phyloP scores from a whole-genome alignment of 2,113 vertebrate genomes.

The Zeus faber region DNA sequence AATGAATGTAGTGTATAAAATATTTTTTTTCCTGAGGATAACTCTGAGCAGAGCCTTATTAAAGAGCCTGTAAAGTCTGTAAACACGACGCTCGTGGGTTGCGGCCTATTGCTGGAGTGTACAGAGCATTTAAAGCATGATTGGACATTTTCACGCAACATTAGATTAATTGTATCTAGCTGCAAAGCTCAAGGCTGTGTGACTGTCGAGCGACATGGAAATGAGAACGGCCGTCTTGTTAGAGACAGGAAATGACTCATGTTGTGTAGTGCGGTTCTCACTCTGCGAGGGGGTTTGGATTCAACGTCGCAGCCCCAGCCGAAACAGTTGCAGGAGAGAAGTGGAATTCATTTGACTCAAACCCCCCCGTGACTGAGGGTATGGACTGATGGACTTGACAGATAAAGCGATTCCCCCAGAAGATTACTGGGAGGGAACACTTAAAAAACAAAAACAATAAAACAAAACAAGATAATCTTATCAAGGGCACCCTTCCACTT shows the following conservation, averaged over 20 bases:
- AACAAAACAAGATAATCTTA: too few relatives aligned
- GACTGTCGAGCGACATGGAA: conserved; percentile 22
- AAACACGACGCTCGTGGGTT: conserved; percentile 46
- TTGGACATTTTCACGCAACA: conserved; percentile 54
- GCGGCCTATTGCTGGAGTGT: conserved; percentile 30
- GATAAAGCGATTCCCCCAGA: too few relatives aligned
- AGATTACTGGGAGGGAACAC: too few relatives aligned
- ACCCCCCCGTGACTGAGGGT: too few relatives aligned
- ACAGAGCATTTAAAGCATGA: conserved; percentile 61
- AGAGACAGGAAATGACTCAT: conserved; percentile 20
- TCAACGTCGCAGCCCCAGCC: too few relatives aligned
- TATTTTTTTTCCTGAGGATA: conserved; percentile 33
- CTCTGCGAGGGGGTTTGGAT: not conserved
- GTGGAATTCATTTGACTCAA: too few relatives aligned
- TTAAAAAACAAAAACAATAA: too few relatives aligned
- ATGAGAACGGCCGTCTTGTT: conserved; percentile 25
- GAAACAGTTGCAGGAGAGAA: too few relatives aligned
- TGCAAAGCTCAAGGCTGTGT: conserved; percentile 39
- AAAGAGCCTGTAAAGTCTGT: conserved; percentile 35
- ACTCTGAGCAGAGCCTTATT: conserved; percentile 49
- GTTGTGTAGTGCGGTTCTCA: not conserved
- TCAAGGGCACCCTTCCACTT: too few relatives aligned
- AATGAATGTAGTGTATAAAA: too few relatives aligned
- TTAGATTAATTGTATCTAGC: conserved; percentile 45
- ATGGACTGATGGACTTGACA: too few relatives aligned